Conservation (phyloP, 2,888 invertebrate species). For the Nasonia oneida region DNA sequence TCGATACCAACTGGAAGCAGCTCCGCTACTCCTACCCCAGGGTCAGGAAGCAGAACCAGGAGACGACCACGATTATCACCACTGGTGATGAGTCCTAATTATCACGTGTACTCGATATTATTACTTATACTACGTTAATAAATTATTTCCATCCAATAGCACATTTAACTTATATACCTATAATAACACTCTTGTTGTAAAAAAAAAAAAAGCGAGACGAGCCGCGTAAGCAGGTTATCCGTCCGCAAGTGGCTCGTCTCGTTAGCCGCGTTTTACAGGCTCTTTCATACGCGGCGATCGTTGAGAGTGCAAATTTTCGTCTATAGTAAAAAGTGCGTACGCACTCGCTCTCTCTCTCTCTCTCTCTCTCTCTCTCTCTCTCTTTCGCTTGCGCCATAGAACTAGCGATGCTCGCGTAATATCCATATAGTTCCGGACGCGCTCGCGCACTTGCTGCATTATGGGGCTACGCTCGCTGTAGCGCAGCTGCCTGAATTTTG, state of each 20-base stretch:
- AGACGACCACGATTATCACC: background rate
- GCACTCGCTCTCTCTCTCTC: background rate
- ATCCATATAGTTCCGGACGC: slow-evolving; percentile 3
- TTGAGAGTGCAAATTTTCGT: background rate
- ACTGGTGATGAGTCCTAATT: background rate
- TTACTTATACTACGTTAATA: background rate
- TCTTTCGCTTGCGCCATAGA: background rate
- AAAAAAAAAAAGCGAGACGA: too few species aligned
- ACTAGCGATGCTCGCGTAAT: background rate
- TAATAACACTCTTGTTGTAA: too few species aligned
- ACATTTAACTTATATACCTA: background rate
- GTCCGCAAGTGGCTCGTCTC: too few species aligned
- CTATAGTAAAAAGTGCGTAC: background rate
- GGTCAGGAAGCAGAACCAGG: background rate
- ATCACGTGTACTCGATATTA: too few species aligned
- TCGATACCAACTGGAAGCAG: slow-evolving; percentile 50
- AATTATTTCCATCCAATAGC: background rate
- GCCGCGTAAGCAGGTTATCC: too few species aligned
- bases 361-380: background rate
- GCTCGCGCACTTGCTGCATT: background rate
- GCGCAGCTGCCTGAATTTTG: slow-evolving; percentile 13
- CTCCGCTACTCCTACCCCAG: slow-evolving; percentile 26
- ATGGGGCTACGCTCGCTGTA: background rate
- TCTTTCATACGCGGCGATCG: background rate
- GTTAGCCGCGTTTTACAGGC: background rate